Evolutionary conservation across 2,888 invertebrate species (phyloP), one percentile per base, ranked within the genome.

Genomic region (Stenoptilia bipunctidactyla): DNA sequence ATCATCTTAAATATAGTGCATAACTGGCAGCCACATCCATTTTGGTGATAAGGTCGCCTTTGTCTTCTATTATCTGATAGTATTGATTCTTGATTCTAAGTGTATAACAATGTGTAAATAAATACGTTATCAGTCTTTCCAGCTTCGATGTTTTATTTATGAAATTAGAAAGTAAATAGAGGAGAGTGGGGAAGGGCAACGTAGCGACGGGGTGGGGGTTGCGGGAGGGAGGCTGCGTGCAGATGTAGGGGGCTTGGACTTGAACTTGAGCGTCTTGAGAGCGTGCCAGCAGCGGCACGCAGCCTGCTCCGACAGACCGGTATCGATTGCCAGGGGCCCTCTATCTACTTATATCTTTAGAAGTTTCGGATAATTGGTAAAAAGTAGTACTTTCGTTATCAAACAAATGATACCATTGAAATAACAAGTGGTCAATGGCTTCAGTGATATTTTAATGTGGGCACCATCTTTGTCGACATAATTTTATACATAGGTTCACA

Each of bases 191-290:
- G 41, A 38, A 41, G 39, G 34, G 38, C 34, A 38, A 27, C 36
- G 40, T 35, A 38, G 38, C 34, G 39, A 27, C 36, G 40, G 36
- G 38, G 36, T 15, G 36, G 10, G 41, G n/a, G 35, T n/a, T n/a
- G 13, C 39, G 14, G 25, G 34, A 34, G 15, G 37, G 38, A 27
- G 27, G 36, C 37, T 20, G 20, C 20, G 9, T 27, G 34, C 36
- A 40, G 36, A 41, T 38, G 33, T 37, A 38, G 44, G 20, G 8
- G 46, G 47, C 46, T 39, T 58, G 62, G 54, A 53, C 65, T 63
- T 66, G 66, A 67, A 66, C 63, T 66, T 62, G 62, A 45, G 42
- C 15, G 36, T 15, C 45, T 20, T 20, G 20, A 50, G 52, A 47
- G 49, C 15, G 50, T 47, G 20, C 20, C 20, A 20, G 39, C 50